phyloP scores from a whole-genome alignment of 2,797 vertebrate species.

The Otolemur crassicaudatus region DNA sequence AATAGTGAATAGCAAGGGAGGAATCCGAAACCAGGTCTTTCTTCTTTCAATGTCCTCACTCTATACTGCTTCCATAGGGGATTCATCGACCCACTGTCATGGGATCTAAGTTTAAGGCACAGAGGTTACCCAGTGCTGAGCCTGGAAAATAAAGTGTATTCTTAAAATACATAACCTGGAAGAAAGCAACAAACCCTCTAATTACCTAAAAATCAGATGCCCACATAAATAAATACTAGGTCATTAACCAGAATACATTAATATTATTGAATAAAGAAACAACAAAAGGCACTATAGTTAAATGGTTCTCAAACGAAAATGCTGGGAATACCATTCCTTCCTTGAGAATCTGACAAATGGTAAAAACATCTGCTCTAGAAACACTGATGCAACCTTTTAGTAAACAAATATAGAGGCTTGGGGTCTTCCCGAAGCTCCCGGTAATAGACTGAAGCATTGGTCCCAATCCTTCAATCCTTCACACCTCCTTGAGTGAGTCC shows the following conservation, averaged over 20 bases:
- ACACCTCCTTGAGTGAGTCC: background rate
- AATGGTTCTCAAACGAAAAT: slow-evolving; percentile 24
- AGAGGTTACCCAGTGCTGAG: background rate
- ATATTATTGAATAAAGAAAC: slow-evolving; percentile 14
- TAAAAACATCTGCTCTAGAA: background rate
- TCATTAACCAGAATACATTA: background rate
- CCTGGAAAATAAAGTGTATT: background rate
- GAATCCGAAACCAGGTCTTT: background rate
- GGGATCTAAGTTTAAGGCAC: background rate
- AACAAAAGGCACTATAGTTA: background rate
- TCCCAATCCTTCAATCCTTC: background rate
- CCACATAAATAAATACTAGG: background rate
- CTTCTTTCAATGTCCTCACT: background rate
- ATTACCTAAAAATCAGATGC: slow-evolving; percentile 22
- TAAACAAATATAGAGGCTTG: background rate
- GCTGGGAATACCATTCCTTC: background rate
- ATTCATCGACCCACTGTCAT: background rate
- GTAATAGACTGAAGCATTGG: background rate
- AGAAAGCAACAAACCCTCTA: background rate
- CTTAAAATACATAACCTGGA: background rate
- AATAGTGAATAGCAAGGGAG: background rate
- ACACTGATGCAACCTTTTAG: background rate
- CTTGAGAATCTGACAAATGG: background rate
- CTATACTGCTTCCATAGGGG: background rate
- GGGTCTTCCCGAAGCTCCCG: background rate